These are phyloP conservation scores for Labeo rohita DNA, from an alignment of 2,113 vertebrate genomes.

Conservation along the genomic window DNA sequence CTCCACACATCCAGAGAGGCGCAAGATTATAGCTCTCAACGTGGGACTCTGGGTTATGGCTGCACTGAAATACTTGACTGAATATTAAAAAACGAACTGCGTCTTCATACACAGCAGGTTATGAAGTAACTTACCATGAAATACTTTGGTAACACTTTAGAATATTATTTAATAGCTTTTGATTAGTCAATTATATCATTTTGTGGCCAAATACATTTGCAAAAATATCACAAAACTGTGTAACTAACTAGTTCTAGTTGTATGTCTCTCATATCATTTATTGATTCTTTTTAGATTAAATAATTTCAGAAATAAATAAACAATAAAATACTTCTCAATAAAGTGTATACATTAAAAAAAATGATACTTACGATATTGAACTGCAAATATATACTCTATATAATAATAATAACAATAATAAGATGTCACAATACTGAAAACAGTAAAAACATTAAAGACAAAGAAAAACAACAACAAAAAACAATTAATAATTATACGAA, in stretches of 20 bases:
- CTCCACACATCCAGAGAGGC: slow-evolving; percentile 19
- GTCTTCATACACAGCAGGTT: neutral
- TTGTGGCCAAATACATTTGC: neutral
- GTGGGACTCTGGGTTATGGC: slow-evolving; percentile 11
- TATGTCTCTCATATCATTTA: neutral
- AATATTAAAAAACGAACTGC: slow-evolving; percentile 17
- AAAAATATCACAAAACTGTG: neutral
- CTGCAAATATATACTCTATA: neutral
- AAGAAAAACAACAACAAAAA: too few species aligned
- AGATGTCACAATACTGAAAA: too few species aligned
- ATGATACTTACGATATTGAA: too few species aligned
- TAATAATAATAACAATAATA: neutral
- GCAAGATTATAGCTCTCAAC: slow-evolving; percentile 3
- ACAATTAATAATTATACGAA: too few species aligned
- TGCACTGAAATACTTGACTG: slow-evolving; percentile 9
- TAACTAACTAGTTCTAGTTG: neutral
- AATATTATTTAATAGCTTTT: neutral
- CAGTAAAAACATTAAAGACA: too few species aligned
- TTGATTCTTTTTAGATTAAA: neutral
- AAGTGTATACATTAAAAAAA: too few species aligned
- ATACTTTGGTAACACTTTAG: neutral
- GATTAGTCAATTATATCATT: neutral
- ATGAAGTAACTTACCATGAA: neutral
- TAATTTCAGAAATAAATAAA: neutral
- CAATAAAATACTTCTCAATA: neutral